phyloP scores from a whole-genome alignment of 2,797 vertebrate species.

The Poecilia picta region DNA sequence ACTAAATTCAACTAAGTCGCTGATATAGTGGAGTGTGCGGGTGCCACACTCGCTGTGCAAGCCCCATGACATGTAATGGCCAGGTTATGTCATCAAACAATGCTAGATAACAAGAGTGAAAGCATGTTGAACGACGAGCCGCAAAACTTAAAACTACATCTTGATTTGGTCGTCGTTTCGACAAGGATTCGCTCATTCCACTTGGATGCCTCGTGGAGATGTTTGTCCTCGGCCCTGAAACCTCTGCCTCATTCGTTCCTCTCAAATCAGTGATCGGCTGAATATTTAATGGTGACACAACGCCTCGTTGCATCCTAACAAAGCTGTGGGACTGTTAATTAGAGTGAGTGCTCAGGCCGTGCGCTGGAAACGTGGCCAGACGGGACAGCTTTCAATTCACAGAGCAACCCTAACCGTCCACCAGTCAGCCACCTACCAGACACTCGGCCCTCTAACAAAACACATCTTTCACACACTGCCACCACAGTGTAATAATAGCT shows the following conservation, averaged over 20 bases:
- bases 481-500: background rate
- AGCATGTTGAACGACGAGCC: background rate
- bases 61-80: background rate
- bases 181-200: background rate
- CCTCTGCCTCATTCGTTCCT: background rate
- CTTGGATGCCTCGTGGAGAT: background rate
- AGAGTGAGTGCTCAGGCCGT: conserved; percentile 61
- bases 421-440: background rate
- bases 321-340: conserved; percentile 58
- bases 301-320: conserved; percentile 56
- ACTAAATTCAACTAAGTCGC: background rate
- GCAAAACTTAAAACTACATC: background rate
- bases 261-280: conserved; percentile 33
- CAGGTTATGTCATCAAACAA: background rate
- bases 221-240: background rate
- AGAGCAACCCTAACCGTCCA: conserved; percentile 2
- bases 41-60: background rate
- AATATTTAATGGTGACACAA: conserved; percentile 61
- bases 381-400: conserved; percentile 3
- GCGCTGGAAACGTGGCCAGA: conserved; percentile 4
- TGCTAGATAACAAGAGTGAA: background rate
- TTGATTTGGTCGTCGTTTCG: background rate
- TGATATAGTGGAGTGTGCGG: background rate
- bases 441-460: background rate
- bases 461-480: background rate